A percentile compares a stretch with the other conserved stretches of the same genome.
These are phyloP conservation scores for Agrotis puta DNA, from an alignment of 2,888 invertebrate species.

Conservation along the genomic window DNA sequence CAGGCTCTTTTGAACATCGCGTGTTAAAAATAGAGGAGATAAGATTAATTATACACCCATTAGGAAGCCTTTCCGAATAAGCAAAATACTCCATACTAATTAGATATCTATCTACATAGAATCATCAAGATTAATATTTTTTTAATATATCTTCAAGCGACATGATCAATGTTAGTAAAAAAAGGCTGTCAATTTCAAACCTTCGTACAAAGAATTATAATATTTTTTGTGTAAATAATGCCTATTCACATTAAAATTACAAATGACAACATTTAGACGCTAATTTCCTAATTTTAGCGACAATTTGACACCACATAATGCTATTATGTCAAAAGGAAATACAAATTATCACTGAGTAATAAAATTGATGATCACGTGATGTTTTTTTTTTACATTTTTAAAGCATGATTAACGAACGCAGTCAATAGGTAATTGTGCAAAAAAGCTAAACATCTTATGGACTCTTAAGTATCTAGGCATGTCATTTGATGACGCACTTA, in stretches of 20 bases:
- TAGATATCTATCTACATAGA: too few species aligned
- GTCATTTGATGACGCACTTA: not conserved
- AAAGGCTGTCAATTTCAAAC: not conserved
- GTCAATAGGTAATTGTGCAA: conserved; percentile 13
- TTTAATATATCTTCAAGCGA: too few species aligned
- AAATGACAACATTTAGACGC: conserved; percentile 16
- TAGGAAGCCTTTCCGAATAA: too few species aligned
- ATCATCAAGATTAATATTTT: too few species aligned
- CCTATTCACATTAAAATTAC: conserved; percentile 2
- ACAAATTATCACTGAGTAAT: conserved; percentile 16
- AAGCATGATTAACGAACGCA: conserved; percentile 16
- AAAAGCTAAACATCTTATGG: not conserved
- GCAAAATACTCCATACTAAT: too few species aligned
- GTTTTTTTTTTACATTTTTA: conserved; percentile 20
- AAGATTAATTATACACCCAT: too few species aligned
- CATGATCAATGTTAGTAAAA: not conserved
- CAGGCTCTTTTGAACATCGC: too few species aligned
- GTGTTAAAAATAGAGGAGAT: too few species aligned
- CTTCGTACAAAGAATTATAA: not conserved
- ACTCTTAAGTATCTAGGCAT: not conserved
- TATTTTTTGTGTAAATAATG: not conserved
- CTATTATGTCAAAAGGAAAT: conserved; percentile 21
- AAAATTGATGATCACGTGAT: not conserved
- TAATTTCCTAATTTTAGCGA: conserved; percentile 19
- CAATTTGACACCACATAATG: conserved; percentile 32